These are phyloP conservation scores for Thera obeliscata DNA, from an alignment of 2,888 invertebrate species.

Conservation along the genomic window DNA sequence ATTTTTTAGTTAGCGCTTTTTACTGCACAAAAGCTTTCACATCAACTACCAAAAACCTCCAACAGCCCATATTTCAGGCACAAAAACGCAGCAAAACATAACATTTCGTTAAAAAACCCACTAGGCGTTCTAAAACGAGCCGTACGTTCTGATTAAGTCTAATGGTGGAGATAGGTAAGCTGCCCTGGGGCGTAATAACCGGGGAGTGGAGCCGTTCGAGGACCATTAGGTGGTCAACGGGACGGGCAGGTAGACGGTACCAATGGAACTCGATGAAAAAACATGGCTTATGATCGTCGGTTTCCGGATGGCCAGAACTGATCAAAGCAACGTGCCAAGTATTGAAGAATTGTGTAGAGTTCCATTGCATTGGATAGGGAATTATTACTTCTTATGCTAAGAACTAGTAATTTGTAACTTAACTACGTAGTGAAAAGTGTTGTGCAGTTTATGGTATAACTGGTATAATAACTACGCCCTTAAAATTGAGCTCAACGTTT, in stretches of 20 bases:
- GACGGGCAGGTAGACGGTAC: conserved; percentile 48
- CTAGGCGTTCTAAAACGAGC: conserved; percentile 47
- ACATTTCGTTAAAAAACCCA: conserved; percentile 47
- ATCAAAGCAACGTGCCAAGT: neutral
- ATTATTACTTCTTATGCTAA: conserved; percentile 1
- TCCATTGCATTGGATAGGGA: neutral
- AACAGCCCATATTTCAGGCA: conserved; percentile 10
- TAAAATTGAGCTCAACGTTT: conserved; percentile 23
- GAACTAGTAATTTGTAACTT: conserved; percentile 1
- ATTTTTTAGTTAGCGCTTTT: neutral
- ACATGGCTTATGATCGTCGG: neutral
- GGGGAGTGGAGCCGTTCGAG: conserved; percentile 43
- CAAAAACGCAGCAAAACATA: conserved; percentile 33
- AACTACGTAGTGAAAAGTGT: neutral
- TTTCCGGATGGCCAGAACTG: neutral
- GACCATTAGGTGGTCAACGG: conserved; percentile 59
- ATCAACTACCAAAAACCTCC: conserved; percentile 27
- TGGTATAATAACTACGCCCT: conserved; percentile 19
- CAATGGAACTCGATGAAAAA: conserved; percentile 28
- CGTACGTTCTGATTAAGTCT: conserved; percentile 67
- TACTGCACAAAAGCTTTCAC: conserved; percentile 20
- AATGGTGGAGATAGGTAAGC: conserved; percentile 55
- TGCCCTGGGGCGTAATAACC: conserved; percentile 46
- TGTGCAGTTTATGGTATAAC: conserved; percentile 2
- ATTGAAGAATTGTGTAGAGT: neutral